Evolutionary conservation across 2,797 vertebrate species (phyloP), one percentile per base, ranked within the genome.

Genomic region (Argya squamiceps): DNA sequence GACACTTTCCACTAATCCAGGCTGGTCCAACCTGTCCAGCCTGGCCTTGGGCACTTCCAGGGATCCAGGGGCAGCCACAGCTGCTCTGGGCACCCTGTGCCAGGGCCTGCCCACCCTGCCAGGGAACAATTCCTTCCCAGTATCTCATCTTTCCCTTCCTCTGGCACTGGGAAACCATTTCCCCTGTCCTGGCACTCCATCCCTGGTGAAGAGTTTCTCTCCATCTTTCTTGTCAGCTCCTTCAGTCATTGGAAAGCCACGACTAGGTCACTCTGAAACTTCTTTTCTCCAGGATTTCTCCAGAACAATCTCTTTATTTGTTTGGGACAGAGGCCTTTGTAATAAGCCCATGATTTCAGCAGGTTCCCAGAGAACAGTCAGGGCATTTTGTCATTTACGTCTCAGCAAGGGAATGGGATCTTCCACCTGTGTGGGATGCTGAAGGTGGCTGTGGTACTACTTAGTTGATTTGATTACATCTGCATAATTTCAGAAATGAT

Each of bases 181-280:
- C 22, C 19, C 4, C 1, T 5, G 7, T 30, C 39, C 47, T 62
- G 47, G 0, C 17, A 0, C 47, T 55, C 30, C 30, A 53, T 8
- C 6, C 24, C 11, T 53, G 30, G 14, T 2, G 14, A 7, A 47
- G 9, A 24, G 8, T 32, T 11, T 18, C 34, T 62, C 14, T 69
- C 41, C 6, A 6, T 34, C 6, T 39, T 39, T 30, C 24, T 15
- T 47, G 17, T 12, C 11, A 44, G 17, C 30, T 34, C 26, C 34
- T 69, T 34, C 21, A 41, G 7, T 10, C 34, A 6, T 8, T 60
- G 13, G 11, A 53, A 68, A 46, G 16, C 7, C 39, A 68, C 1
- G 0, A 15, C 26, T 10, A 47, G 11, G 8, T 69, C 56, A 55
- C 17, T 14, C 34, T 60, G 26, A 47, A 55, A 9, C 4, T 55